Percentiles rank a stretch among this genome's conserved stretches.
Conservation (phyloP, 1,140 invertebrate genomes). For the Conus betulinus region DNA sequence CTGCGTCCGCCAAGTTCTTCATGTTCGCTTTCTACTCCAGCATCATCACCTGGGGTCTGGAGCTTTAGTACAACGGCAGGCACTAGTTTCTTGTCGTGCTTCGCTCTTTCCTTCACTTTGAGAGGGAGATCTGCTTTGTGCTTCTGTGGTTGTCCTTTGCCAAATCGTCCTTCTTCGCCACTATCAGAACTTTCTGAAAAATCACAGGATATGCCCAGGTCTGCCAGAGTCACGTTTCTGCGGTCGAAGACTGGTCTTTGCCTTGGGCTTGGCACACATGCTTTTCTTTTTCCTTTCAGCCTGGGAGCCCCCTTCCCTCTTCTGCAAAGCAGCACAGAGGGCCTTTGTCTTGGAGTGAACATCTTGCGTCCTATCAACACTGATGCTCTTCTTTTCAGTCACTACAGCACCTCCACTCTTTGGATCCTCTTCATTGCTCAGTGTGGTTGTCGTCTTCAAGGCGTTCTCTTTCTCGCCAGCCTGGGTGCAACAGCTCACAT, state of each 20-base stretch:
- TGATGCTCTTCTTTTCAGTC: background rate
- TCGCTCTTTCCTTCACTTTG: background rate
- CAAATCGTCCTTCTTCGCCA: background rate
- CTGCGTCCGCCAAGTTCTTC: background rate
- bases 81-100: background rate
- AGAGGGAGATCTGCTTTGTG: background rate
- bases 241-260: background rate
- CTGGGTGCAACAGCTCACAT: background rate
- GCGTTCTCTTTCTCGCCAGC: background rate
- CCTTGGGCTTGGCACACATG: background rate
- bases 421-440: background rate
- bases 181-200: conserved; percentile 11
- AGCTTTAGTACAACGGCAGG: background rate
- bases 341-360: background rate
- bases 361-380: background rate
- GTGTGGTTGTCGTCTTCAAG: background rate
- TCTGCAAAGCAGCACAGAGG: background rate
- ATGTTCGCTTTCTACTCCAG: background rate
- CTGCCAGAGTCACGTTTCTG: background rate
- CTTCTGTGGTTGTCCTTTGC: background rate
- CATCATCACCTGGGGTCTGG: background rate
- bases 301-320: background rate
- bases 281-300: background rate
- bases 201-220: background rate
- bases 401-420: background rate